These are phyloP conservation scores for Meiosimyza decipiens DNA, from an alignment of 2,888 invertebrate species.

Conservation along the genomic window DNA sequence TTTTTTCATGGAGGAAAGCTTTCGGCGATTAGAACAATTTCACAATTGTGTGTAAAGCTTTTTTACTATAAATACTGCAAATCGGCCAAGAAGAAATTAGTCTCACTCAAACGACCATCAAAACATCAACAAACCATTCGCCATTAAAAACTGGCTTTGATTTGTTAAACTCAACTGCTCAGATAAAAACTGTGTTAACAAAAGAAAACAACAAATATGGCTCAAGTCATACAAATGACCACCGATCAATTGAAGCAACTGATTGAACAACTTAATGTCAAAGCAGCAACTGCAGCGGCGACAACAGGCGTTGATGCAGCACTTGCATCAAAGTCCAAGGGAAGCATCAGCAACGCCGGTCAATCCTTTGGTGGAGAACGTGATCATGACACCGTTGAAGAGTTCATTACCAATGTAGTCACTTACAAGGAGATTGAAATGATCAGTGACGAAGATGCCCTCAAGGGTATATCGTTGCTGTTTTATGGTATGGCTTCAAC, in stretches of 20 bases:
- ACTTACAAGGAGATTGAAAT: conserved; percentile 61
- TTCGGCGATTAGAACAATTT: no score
- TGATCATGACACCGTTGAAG: conserved; percentile 60
- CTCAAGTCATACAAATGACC: conserved; percentile 56
- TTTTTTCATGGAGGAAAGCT: no score
- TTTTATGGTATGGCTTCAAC: conserved; percentile 58
- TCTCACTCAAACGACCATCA: conserved; percentile 25
- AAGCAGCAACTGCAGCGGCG: conserved; percentile 45
- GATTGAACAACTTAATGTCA: conserved; percentile 55
- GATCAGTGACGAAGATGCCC: conserved; percentile 60
- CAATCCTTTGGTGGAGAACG: conserved; percentile 57
- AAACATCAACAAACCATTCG: conserved; percentile 23
- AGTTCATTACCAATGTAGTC: conserved; percentile 57
- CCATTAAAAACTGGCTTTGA: conserved; percentile 26
- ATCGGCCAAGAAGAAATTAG: not conserved
- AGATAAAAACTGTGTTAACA: not conserved
- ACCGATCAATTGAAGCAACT: conserved; percentile 58
- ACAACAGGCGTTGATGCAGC: conserved; percentile 37
- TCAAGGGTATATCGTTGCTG: conserved; percentile 59
- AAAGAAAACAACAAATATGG: conserved; percentile 43
- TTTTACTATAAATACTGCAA: conserved; percentile 6
- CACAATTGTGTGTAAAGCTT: no score
- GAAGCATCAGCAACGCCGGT: conserved; percentile 56
- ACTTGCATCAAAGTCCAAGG: conserved; percentile 48
- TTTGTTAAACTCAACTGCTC: not conserved